Percentiles rank a stretch among this genome's conserved stretches.
These are phyloP conservation scores for Bryconaethiops microstoma DNA, from an alignment of 2,797 vertebrate species.

Conservation along the genomic window DNA sequence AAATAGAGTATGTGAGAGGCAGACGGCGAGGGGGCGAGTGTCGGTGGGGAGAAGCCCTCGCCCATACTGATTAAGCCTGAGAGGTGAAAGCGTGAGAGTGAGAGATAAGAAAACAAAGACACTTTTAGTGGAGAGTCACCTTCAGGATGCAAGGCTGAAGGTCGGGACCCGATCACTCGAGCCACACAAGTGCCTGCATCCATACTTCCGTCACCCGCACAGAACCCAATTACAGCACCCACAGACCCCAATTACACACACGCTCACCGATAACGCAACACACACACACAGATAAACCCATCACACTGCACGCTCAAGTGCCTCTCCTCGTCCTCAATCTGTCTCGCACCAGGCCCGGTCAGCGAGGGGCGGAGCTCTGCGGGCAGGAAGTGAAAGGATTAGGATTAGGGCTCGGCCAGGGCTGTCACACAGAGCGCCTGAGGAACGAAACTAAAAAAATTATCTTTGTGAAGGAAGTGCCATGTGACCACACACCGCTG, in stretches of 20 bases:
- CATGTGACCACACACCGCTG: not conserved
- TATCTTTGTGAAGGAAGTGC: not conserved
- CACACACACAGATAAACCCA: slow-evolving; percentile 42
- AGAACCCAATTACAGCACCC: slow-evolving; percentile 71
- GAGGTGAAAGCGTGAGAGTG: slow-evolving; percentile 40
- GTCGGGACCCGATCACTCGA: slow-evolving; percentile 46
- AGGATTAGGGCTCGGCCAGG: slow-evolving; percentile 30
- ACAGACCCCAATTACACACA: slow-evolving; percentile 45
- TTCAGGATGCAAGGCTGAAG: slow-evolving; percentile 44
- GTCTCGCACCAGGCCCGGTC: slow-evolving; percentile 20
- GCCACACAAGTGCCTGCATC: slow-evolving; percentile 43
- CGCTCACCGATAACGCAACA: slow-evolving; percentile 45
- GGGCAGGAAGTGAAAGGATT: slow-evolving; percentile 34
- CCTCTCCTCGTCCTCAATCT: slow-evolving; percentile 46
- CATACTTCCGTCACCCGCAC: slow-evolving; percentile 48
- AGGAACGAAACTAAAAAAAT: not conserved
- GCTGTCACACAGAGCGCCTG: not conserved
- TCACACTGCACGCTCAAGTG: slow-evolving; percentile 42
- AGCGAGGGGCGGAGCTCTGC: slow-evolving; percentile 1
- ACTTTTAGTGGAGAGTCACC: slow-evolving; percentile 38
- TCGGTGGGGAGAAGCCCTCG: slow-evolving; percentile 6
- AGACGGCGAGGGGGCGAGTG: slow-evolving; percentile 51
- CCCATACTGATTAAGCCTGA: slow-evolving; percentile 32
- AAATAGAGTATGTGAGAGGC: slow-evolving; percentile 27
- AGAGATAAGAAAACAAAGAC: slow-evolving; percentile 45